phyloP scores from a whole-genome alignment of 23 tunicate species.

The Trididemnum clinides region DNA sequence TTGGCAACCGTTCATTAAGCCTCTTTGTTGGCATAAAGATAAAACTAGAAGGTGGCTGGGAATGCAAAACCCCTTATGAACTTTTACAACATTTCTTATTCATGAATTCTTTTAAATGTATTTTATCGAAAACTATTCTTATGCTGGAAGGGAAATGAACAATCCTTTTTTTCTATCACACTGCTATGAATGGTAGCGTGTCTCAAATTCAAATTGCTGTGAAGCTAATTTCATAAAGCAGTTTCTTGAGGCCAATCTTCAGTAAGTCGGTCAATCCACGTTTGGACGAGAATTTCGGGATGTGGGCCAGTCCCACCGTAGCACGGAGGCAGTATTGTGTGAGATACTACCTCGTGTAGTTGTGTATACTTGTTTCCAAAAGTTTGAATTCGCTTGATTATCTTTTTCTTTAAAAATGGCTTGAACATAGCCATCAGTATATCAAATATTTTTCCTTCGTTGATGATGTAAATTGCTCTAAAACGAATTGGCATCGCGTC shows the following conservation, averaged over 20 bases:
- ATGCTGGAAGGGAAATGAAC: too few species aligned
- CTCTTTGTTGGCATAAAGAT: too few species aligned
- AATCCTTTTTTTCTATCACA: too few species aligned
- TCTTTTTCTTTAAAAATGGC: constrained; percentile 67
- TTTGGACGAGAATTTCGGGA: constrained; percentile 18
- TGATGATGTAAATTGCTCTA: constrained; percentile 53
- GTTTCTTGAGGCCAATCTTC: constrained; percentile 60
- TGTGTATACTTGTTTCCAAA: constrained; percentile 46
- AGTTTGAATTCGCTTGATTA: constrained; percentile 48
- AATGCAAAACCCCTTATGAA: too few species aligned
- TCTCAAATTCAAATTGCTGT: too few species aligned
- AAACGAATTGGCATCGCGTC: constrained; percentile 89
- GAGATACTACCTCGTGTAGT: constrained; percentile 52
- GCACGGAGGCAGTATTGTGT: constrained; percentile 46
- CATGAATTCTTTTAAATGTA: too few species aligned
- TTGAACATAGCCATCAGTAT: constrained; percentile 35
- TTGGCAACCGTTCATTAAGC: too few species aligned
- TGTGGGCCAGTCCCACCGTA: constrained; percentile 73
- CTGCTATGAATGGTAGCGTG: too few species aligned
- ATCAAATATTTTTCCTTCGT: constrained; percentile 64
- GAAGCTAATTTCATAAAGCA: constrained; percentile 22
- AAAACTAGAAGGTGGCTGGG: too few species aligned
- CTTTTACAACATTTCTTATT: too few species aligned
- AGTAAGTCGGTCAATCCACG: constrained; percentile 28
- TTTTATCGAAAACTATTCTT: too few species aligned